Percentiles rank a stretch among this genome's conserved stretches.
Conservation (phyloP, 2,797 vertebrate species). For the Phataginus tricuspis region DNA sequence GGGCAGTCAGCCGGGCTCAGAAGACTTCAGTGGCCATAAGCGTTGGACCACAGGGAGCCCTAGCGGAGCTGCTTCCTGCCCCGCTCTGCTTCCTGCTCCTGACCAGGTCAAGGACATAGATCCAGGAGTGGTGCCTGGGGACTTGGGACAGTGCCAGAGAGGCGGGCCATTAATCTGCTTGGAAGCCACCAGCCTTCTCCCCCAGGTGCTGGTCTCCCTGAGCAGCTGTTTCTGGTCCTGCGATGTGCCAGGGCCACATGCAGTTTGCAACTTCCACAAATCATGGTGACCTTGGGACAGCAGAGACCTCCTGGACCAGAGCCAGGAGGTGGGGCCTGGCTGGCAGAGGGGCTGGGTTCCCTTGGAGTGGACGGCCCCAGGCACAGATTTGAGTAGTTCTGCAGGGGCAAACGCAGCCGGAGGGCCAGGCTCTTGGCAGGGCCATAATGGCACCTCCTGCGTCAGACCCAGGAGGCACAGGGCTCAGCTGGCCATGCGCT, state of each 20-base stretch:
- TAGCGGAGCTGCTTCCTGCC: not conserved
- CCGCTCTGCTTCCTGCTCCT: not conserved
- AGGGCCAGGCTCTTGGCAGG: not conserved
- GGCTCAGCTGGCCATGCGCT: not conserved
- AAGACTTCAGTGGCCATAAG: not conserved
- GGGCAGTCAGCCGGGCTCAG: not conserved
- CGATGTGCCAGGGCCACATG: not conserved
- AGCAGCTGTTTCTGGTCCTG: not conserved
- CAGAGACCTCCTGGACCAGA: not conserved
- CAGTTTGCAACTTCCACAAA: not conserved
- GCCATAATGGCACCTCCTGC: rapidly evolving
- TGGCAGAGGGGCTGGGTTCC: not conserved
- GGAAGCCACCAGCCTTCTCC: not conserved
- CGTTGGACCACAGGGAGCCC: not conserved
- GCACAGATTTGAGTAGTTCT: too few species aligned
- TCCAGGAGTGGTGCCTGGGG: not conserved
- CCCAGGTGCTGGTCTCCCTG: not conserved
- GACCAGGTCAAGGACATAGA: not conserved
- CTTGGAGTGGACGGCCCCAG: not conserved
- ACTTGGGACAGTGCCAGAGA: not conserved
- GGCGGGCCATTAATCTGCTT: not conserved
- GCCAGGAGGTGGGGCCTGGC: not conserved
- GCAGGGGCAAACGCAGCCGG: not conserved
- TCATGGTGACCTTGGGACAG: not conserved
- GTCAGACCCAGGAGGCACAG: not conserved